phyloP scores from a whole-genome alignment of 2,113 vertebrate genomes.

The Tragelaphus strepsiceros region DNA sequence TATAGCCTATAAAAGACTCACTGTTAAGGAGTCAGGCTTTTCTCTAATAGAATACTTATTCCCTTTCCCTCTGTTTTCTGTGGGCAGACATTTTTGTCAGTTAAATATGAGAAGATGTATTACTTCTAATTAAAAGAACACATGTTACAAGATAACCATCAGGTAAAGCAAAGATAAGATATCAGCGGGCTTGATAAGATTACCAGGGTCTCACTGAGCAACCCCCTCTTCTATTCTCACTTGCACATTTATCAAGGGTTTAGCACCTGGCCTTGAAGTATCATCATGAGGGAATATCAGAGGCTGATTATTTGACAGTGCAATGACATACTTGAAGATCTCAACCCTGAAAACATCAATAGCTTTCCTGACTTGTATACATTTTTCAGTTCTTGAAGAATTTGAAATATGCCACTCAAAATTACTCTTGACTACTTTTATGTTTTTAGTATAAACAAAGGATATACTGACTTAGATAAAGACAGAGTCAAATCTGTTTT shows the following conservation, averaged over 20 bases:
- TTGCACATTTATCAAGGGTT: not conserved
- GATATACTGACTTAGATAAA: not conserved
- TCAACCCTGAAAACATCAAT: not conserved
- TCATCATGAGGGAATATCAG: not conserved
- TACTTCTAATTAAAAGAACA: constrained; percentile 61
- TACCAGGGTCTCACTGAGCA: not conserved
- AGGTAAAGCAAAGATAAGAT: constrained; percentile 47
- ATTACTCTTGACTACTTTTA: not conserved
- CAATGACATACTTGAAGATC: not conserved
- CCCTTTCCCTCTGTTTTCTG: not conserved
- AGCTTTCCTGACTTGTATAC: not conserved
- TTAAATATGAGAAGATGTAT: constrained; percentile 41
- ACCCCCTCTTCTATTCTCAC: not conserved
- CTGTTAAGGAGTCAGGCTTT: not conserved
- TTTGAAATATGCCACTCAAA: not conserved
- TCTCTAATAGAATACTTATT: not conserved
- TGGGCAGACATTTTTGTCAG: not conserved
- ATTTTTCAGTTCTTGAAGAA: not conserved
- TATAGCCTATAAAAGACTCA: not conserved
- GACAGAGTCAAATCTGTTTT: not conserved
- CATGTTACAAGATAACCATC: constrained; percentile 29
- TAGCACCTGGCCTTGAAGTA: not conserved
- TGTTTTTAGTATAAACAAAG: not conserved
- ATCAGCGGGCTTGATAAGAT: not conserved
- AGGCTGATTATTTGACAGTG: not conserved